These are phyloP conservation scores for Papilio demoleus DNA, from an alignment of 2,888 invertebrate genomes.

Conservation along the genomic window DNA sequence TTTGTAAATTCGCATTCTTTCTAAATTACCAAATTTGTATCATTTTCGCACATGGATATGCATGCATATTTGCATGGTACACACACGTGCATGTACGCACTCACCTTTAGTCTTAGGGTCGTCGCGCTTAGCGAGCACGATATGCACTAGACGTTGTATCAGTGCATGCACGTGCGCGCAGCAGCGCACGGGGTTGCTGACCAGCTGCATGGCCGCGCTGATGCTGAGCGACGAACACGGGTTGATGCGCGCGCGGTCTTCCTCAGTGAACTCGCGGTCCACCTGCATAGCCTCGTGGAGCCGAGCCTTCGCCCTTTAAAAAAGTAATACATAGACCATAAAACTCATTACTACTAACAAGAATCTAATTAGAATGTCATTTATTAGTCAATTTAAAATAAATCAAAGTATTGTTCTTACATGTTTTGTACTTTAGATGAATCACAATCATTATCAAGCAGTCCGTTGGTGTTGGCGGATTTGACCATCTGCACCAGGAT, in stretches of 20 bases:
- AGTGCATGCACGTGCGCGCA: constrained; percentile 95
- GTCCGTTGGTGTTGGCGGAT: constrained; percentile 98
- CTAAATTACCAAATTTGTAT: too few relatives aligned
- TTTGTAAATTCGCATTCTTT: too few relatives aligned
- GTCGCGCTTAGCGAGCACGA: constrained; percentile 93
- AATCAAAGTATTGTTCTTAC: too few relatives aligned
- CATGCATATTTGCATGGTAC: too few relatives aligned
- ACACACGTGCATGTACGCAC: too few relatives aligned
- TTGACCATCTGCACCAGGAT: constrained; percentile 99
- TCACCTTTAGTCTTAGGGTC: constrained; percentile 93
- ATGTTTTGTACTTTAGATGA: constrained; percentile 97
- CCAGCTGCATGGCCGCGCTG: constrained; percentile 94
- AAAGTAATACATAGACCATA: constrained; percentile 24
- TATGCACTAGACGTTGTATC: constrained; percentile 93
- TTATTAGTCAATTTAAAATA: too few relatives aligned
- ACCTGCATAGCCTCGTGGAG: constrained; percentile 96
- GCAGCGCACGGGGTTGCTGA: constrained; percentile 97
- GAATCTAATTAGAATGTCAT: too few relatives aligned
- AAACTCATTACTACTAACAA: not conserved
- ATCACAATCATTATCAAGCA: constrained; percentile 99
- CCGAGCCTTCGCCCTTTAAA: constrained; percentile 96
- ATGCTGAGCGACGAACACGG: constrained; percentile 97
- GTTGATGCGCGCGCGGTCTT: constrained; percentile 94
- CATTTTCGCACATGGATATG: too few relatives aligned
- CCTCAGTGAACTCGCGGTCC: constrained; percentile 92